Base-by-base conservation (phyloP, 2,113 vertebrate genomes). In the Mellivora capensis region DNA sequence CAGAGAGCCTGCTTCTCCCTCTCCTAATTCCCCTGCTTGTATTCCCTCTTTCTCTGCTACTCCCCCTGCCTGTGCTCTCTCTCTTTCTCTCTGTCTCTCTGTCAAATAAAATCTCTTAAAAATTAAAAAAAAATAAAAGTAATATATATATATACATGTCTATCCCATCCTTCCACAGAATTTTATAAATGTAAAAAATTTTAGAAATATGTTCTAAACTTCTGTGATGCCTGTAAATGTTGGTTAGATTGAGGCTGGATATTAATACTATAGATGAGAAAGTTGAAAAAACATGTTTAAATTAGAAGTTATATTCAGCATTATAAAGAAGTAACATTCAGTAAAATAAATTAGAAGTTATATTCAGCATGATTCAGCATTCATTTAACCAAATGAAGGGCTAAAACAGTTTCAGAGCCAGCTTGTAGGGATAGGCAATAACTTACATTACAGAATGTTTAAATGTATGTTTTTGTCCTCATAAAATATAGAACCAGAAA, bases 381-480 rank as follows among this genome's bases (percentile, higher is more conserved):
- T 95, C n/a, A 87, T 81, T 87, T 72, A 89, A 7, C 67, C 71
- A 89, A 94, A 64, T 31, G 77, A 77, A 79, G 34, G 49, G 34
- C 25, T 84, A 69, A 80, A 88, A 54, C 34, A 85, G 34, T 49
- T 77, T 94, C 84, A 81, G 44, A 87, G 59, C 37, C 54, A 42
- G 34, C 29, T 89, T 93, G 42, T 42, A 91, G 31, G 27, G 10
- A 84, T 13, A 88, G 93, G 49, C 44, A 81, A 17, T 79, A 83
- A 92, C 27, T 94, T 83, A 85, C 0, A 49, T 97, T 96, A 79
- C 3, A 85, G 29, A 67, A 93, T 54, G 29, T 72, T 92, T 96
- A 91, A 88, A 62, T 57, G 49, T 21, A 90, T 37, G 17, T 25
- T 91, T 88, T 94, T 82, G 57, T 61, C 71, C 44, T 81, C 71